A percentile compares a stretch with the other conserved stretches of the same genome.
These are phyloP conservation scores for Aradophagus sp. DNA, from an alignment of 1,140 invertebrate species.

Conservation along the genomic window DNA sequence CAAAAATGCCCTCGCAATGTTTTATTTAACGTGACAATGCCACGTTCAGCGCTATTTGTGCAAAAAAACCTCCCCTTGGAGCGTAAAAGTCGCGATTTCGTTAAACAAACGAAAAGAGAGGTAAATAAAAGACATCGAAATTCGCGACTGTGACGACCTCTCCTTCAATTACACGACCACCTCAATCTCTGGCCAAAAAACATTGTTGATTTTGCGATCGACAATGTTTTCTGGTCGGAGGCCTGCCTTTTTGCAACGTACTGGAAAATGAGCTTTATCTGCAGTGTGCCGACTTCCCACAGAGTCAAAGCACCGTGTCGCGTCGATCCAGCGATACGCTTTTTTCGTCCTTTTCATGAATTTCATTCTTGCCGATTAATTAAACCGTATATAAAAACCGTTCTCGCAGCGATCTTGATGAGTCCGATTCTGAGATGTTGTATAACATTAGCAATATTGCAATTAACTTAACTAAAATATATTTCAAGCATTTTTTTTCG, in stretches of 20 bases:
- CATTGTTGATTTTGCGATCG: too few species aligned
- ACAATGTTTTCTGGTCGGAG: constrained; percentile 48
- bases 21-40: constrained; percentile 25
- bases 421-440: too few species aligned
- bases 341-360: too few species aligned
- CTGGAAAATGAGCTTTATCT: constrained; percentile 56
- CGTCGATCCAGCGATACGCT: too few species aligned
- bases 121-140: too few species aligned
- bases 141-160: constrained; percentile 14
- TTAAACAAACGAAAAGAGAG: constrained; percentile 20
- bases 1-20: constrained; percentile 13
- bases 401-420: too few species aligned
- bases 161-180: constrained; percentile 37
- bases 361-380: constrained; percentile 48
- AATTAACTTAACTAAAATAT: too few species aligned
- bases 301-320: constrained; percentile 14
- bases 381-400: too few species aligned
- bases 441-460: too few species aligned
- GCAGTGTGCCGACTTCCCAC: constrained; percentile 48
- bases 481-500: too few species aligned
- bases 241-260: constrained; percentile 34
- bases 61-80: constrained; percentile 20
- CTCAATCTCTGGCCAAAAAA: constrained; percentile 31
- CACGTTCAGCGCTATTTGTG: constrained; percentile 7
- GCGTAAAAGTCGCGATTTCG: constrained; percentile 25